phyloP scores from a whole-genome alignment of 2,888 invertebrate species.

The Cinara cedri region DNA sequence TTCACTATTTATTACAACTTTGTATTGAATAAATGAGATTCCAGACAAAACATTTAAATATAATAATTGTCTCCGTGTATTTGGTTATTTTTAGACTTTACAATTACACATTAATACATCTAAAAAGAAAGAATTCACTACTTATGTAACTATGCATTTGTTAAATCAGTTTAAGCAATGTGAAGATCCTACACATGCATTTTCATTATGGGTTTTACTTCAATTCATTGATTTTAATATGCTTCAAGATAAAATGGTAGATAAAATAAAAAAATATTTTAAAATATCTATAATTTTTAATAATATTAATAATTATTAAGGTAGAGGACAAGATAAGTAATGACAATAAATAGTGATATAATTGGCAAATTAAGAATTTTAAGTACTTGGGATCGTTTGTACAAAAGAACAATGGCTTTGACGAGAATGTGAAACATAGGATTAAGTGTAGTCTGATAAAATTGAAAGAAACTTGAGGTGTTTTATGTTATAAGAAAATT shows the following conservation, averaged over 20 bases:
- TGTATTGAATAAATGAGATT: no score
- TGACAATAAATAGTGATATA: no score
- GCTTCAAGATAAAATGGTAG: constrained; percentile 24
- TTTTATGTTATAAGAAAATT: no score
- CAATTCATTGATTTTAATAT: constrained; percentile 44
- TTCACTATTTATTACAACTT: no score
- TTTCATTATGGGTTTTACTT: constrained; percentile 38
- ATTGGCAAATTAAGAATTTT: no score
- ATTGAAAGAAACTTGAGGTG: no score
- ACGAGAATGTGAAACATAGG: no score
- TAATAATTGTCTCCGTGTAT: no score
- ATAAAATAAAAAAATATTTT: neutral
- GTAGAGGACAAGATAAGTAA: neutral
- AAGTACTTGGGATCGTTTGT: no score
- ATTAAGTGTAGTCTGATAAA: no score
- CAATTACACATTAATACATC: constrained; percentile 28
- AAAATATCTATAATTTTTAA: neutral
- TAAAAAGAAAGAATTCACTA: constrained; percentile 39
- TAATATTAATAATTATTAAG: neutral
- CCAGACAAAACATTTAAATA: no score
- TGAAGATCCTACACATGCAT: constrained; percentile 26
- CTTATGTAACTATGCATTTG: constrained; percentile 9
- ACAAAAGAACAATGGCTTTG: no score
- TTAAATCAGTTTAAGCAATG: constrained; percentile 40
- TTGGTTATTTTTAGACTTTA: constrained; percentile 1